Conservation (phyloP, 2,888 invertebrate species). For the Pristionchus mayeri region DNA sequence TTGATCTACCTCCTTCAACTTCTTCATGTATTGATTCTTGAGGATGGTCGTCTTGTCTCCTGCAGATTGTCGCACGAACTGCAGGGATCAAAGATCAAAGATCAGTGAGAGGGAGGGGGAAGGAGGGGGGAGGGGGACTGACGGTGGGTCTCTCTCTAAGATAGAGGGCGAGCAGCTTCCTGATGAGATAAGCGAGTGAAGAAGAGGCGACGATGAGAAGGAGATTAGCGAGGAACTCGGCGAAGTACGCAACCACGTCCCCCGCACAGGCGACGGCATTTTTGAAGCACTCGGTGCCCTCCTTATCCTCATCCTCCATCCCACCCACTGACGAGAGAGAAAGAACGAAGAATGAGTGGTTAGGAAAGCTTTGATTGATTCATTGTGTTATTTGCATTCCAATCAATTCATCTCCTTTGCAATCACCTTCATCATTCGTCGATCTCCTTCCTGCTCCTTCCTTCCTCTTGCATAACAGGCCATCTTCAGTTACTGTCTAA, state of each 20-base stretch:
- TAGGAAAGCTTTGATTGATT: neutral
- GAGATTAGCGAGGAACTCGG: constrained; percentile 13
- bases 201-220: constrained; percentile 27
- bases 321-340: neutral
- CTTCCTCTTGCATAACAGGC: constrained; percentile 28
- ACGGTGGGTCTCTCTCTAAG: constrained; percentile 20
- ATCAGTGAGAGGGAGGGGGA: neutral
- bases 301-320: neutral
- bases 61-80: neutral
- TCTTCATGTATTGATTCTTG: constrained; percentile 17
- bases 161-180: constrained; percentile 10
- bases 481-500: constrained; percentile 36
- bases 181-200: constrained; percentile 29
- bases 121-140: neutral
- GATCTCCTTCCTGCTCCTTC: neutral
- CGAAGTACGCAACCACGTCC: constrained; percentile 10
- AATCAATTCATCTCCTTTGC: neutral
- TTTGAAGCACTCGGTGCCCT: constrained; percentile 20
- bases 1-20: neutral
- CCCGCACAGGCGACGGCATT: neutral
- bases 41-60: neutral
- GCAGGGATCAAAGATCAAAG: neutral
- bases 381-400: neutral
- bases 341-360: neutral
- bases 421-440: neutral